Percentiles rank a stretch among this genome's conserved stretches.
phyloP scores from a whole-genome alignment of 2,113 vertebrate species.

The Panthera tigris region DNA sequence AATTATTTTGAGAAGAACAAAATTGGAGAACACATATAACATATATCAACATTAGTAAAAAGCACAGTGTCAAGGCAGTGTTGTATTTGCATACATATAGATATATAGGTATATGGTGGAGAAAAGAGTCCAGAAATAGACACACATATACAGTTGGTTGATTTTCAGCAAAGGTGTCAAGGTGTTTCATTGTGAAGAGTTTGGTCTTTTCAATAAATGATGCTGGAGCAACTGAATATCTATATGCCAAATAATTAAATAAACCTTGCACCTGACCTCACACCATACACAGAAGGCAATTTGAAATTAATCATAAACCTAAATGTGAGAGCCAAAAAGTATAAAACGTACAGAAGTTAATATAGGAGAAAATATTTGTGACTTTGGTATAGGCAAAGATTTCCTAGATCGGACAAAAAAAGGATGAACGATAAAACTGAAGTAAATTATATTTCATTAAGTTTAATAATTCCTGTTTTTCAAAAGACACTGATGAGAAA shows the following conservation, averaged over 20 bases:
- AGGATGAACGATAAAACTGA: neutral
- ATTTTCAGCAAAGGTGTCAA: neutral
- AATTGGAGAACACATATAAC: neutral
- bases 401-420: neutral
- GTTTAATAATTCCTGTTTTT: neutral
- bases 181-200: neutral
- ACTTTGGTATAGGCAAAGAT: neutral
- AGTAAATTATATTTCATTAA: neutral
- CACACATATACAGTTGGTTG: neutral
- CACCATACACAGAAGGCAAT: neutral
- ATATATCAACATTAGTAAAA: neutral
- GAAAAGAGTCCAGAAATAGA: neutral
- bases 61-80: neutral
- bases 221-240: neutral
- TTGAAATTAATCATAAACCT: neutral
- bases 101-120: neutral
- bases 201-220: neutral
- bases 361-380: neutral
- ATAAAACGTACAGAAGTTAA: neutral
- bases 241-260: neutral
- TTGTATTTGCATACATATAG: neutral
- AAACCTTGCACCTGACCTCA: neutral
- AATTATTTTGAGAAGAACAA: constrained; percentile 31
- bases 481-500: neutral
- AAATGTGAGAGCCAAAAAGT: neutral